These are phyloP conservation scores for Ornithorhynchus anatinus DNA, from an alignment of 2,113 vertebrate species.

Conservation along the genomic window DNA sequence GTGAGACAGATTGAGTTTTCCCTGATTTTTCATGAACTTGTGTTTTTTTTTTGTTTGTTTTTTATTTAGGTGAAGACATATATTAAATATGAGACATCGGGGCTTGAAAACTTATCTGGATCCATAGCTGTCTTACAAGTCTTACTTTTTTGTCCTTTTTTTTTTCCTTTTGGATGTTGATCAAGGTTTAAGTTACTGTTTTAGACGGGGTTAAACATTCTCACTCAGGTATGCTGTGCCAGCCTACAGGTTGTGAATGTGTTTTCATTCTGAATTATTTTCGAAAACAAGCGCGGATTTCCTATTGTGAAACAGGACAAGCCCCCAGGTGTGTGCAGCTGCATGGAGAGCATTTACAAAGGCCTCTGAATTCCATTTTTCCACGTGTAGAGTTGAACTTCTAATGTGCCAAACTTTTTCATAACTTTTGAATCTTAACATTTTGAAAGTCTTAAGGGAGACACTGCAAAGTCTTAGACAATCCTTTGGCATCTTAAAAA, in stretches of 20 bases:
- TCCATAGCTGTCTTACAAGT: conserved; percentile 88
- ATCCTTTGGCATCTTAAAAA: conserved; percentile 90
- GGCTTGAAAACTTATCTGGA: conserved; percentile 95
- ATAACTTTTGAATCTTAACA: conserved; percentile 84
- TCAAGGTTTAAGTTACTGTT: conserved; percentile 93
- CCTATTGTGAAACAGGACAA: conserved; percentile 77
- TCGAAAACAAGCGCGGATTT: conserved; percentile 82
- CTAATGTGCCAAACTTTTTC: conserved; percentile 93
- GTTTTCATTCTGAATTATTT: conserved; percentile 94
- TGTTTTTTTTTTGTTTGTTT: conserved; percentile 73
- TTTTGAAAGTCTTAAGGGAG: conserved; percentile 87
- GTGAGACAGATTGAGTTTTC: conserved; percentile 93
- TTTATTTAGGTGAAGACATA: conserved; percentile 88
- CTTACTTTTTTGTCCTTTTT: conserved; percentile 81
- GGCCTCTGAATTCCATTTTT: conserved; percentile 76
- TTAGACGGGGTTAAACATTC: conserved; percentile 94
- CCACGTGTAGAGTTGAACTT: conserved; percentile 76
- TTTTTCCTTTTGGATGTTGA: conserved; percentile 87
- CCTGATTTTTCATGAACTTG: conserved; percentile 84
- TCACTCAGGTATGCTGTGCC: conserved; percentile 99
- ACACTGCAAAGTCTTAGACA: conserved; percentile 94
- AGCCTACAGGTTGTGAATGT: conserved; percentile 99
- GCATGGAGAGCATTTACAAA: conserved; percentile 67
- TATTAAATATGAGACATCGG: conserved; percentile 87
- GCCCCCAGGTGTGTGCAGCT: conserved; percentile 76